Base-by-base conservation (phyloP, 2,113 vertebrate genomes). In the Gavialis gangeticus region DNA sequence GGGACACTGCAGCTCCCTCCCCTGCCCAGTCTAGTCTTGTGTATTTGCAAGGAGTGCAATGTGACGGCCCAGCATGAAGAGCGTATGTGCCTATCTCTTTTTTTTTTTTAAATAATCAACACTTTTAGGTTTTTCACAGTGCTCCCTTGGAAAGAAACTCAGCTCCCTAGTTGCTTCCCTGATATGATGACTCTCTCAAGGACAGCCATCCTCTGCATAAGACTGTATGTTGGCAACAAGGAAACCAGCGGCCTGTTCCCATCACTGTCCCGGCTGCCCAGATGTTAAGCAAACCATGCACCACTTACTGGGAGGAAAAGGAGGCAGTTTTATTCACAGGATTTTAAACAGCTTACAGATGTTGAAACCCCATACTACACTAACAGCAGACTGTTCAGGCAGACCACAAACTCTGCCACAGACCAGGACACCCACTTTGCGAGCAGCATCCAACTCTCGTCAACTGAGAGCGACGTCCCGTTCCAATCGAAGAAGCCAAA, bases 331-430 rank as follows among this genome's bases (percentile, higher is more conserved):
- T 75, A 55, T 25, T 94, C 88, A 56, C 54, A 17, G 93, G 73
- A 92, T 94, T 88, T 46, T 82, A 96, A 98, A 97, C 90, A 19
- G 78, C 87, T 97, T 90, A 84, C 98, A 98, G 97, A 97, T 97
- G 97, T 96, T 69, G 71, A 56, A 82, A 93, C 3, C 67, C 90
- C 95, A 34, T 55, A 79, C 73, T 27, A 73, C 88, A 75, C 69
- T 73, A 76, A 9, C 90, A 94, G 87, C 93, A 84, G 90, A 95
- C 87, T 2, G 84, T 84, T 84, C 81, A 81, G 93, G 91, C 86
- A 55, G 77, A 86, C 93, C 91, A n/a, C 93, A 93, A 85, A 76
- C 37, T 60, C 34, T 4, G 28, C 87, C 2, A 4, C 96, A 93
- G 88, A 84, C 85, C 94, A 95, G 90, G 92, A 89, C 88, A 95